Base-by-base conservation (phyloP, 1,140 invertebrate species). In the Musca vetustissima region DNA sequence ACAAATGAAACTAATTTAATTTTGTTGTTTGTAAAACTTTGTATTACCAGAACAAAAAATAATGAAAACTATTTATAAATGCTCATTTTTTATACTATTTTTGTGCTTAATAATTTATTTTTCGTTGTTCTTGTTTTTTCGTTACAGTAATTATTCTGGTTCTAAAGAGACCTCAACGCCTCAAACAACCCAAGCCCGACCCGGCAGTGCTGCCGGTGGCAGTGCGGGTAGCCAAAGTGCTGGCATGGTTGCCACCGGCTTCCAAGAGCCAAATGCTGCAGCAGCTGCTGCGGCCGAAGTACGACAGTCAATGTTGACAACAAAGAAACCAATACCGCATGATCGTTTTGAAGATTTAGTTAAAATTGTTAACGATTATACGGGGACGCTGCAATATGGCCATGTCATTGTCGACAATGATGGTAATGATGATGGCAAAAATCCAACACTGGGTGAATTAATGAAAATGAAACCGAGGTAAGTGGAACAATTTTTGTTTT, bases 361-460 rank as follows among this genome's bases (percentile, higher is more conserved):
- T 64, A 83, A 86, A 47, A 83, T 85, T 50, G 74, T 86, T 59
- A 28, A n/a, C 13, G 76, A 71, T 71, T 80, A 72, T 77, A 76
- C 79, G 7, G 57, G 71, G 7, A 74, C 64, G 50, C 74, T 72
- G 43, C 75, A 80, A 67, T 79, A 82, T 50, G 55, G 70, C 4
- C 80, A 80, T 69, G 78, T 79, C 15, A 75, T 79, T 64, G 72
- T 85, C 64, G 84, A 87, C 61, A 85, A 84, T 15, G 85, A 86
- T 7, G 85, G 89, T 2, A 64, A 70, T 32, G 85, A 83, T 70
- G 74, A 84, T 21, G 75, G 75, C 11, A 84, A 86, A 52, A 85
- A 91, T 80, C 90, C 89, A 0, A 88, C 88, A 6, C 84, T 92
- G 25, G 88, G 85, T 0, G 87, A 91, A 64, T 76, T 92, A 76